Percentiles rank a stretch among this genome's conserved stretches.
Conservation (phyloP, 2,113 vertebrate species). For the Gobiocypris rarus region DNA sequence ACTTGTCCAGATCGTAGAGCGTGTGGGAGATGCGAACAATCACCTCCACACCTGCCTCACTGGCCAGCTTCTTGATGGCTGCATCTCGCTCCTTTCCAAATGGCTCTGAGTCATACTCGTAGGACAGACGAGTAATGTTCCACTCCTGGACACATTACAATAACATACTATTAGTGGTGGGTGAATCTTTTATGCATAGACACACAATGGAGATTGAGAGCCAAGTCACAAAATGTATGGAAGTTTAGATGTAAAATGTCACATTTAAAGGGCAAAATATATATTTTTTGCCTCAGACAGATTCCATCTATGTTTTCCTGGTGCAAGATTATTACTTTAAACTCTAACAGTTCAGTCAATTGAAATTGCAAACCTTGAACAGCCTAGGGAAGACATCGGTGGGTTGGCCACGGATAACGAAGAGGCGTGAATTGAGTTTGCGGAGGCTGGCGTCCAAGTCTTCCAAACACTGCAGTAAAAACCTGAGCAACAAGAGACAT, state of each 20-base stretch:
- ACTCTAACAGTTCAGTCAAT: neutral
- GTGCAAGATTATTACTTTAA: neutral
- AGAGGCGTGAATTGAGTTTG: conserved; percentile 94
- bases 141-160: conserved; percentile 81
- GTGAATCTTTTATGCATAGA: neutral
- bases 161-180: neutral
- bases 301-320: neutral
- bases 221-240: neutral
- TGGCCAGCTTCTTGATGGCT: conserved; percentile 94
- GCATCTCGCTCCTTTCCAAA: conserved; percentile 97
- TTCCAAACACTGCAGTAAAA: conserved; percentile 94
- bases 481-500: conserved; percentile 72
- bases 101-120: conserved; percentile 97
- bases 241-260: neutral
- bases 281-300: neutral
- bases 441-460: conserved; percentile 93
- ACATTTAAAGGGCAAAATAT: neutral
- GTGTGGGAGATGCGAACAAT: conserved; percentile 95
- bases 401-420: conserved; percentile 96
- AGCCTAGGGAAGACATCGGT: conserved; percentile 98
- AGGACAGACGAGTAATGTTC: conserved; percentile 92
- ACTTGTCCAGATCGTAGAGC: conserved; percentile 94
- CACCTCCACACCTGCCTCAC: conserved; percentile 95
- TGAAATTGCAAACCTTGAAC: conserved; percentile 84
- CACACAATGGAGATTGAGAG: neutral